Evolutionary conservation across 2,113 vertebrate species (phyloP).

Genomic region (Candoia aspera): DNA sequence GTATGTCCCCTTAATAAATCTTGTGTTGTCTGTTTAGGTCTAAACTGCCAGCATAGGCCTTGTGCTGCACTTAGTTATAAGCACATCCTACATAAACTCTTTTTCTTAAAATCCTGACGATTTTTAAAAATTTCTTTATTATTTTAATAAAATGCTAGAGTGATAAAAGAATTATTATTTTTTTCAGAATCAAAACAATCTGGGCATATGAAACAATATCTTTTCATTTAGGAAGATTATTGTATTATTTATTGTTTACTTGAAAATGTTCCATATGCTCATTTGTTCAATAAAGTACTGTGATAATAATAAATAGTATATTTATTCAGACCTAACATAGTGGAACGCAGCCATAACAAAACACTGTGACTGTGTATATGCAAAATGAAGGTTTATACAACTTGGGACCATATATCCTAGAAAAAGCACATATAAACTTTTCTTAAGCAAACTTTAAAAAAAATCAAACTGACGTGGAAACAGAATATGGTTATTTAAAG

Average conservation of each 20-base stretch:
- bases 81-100: neutral
- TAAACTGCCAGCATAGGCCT: neutral
- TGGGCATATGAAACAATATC: neutral
- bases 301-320: too few species aligned
- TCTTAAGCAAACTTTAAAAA: too few species aligned
- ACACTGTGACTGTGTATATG: too few species aligned
- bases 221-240: neutral
- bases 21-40: neutral
- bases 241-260: neutral
- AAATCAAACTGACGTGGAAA: too few species aligned
- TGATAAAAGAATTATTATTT: neutral
- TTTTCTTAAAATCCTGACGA: neutral
- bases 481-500: too few species aligned
- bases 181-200: neutral
- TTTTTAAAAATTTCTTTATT: neutral
- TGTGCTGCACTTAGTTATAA: neutral
- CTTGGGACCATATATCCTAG: too few species aligned
- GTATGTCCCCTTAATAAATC: neutral
- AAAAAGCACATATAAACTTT: too few species aligned
- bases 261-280: neutral
- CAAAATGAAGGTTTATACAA: too few species aligned
- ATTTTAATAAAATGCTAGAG: rapidly evolving
- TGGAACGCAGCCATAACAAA: too few species aligned
- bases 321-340: too few species aligned
- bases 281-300: neutral